These are phyloP conservation scores for Hypomecis punctinalis DNA, from an alignment of 2,888 invertebrate genomes.

Conservation along the genomic window DNA sequence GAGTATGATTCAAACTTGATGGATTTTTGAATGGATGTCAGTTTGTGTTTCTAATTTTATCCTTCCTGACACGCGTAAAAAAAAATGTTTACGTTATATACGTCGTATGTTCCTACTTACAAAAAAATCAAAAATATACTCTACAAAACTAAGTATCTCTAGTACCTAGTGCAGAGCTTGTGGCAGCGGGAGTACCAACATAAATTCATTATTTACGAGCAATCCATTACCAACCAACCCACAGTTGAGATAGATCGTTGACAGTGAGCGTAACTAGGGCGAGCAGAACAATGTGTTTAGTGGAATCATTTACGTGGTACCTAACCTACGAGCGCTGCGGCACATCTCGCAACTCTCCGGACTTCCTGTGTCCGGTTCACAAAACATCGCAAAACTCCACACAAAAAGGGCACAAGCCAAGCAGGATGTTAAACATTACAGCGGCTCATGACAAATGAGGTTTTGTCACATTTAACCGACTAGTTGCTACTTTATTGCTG, in stretches of 20 bases:
- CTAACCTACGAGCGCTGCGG: conserved; percentile 39
- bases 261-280: conserved; percentile 28
- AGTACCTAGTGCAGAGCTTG: too few relatives aligned
- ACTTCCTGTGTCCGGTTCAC: conserved; percentile 65
- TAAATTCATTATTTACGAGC: conserved; percentile 1
- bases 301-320: conserved; percentile 42
- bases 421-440: conserved; percentile 61
- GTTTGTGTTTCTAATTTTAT: too few relatives aligned
- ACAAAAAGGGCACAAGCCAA: conserved; percentile 59
- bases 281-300: conserved; percentile 28
- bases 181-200: too few relatives aligned
- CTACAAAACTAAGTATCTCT: too few relatives aligned
- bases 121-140: background rate
- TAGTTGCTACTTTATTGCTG: conserved; percentile 51
- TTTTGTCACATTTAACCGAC: conserved; percentile 43
- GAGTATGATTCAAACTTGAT: too few relatives aligned
- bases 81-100: too few relatives aligned
- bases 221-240: conserved; percentile 10
- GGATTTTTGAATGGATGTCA: too few relatives aligned
- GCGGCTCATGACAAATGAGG: conserved; percentile 53
- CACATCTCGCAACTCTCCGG: conserved; percentile 60
- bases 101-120: background rate
- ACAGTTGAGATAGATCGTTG: conserved; percentile 18
- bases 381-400: conserved; percentile 63
- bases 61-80: too few relatives aligned